phyloP scores from a whole-genome alignment of 2,113 vertebrate species.

The Gobio gobio region DNA sequence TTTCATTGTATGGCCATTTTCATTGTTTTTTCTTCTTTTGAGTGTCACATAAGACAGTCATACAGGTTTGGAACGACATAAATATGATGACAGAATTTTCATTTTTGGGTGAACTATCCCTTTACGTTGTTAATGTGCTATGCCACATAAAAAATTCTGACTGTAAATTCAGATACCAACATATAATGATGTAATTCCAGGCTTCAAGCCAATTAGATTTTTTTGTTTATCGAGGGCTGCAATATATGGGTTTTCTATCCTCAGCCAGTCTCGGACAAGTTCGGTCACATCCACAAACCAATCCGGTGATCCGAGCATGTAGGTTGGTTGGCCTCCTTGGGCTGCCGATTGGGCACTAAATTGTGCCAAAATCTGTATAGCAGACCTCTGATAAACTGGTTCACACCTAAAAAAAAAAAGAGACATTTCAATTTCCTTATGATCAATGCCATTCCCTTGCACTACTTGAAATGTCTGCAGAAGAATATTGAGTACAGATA shows the following conservation, averaged over 20 bases:
- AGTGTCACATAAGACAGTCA: neutral
- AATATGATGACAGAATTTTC: neutral
- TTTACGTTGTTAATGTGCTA: neutral
- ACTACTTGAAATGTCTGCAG: neutral
- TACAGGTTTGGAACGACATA: neutral
- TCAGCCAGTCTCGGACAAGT: constrained; percentile 68
- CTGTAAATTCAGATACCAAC: constrained; percentile 58
- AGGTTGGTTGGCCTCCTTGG: constrained; percentile 58
- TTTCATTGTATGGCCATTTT: neutral
- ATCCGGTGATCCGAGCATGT: constrained; percentile 73
- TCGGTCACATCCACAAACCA: constrained; percentile 78
- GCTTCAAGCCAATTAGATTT: constrained; percentile 68
- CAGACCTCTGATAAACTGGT: constrained; percentile 73
- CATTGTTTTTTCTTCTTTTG: neutral
- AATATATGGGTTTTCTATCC: constrained; percentile 69
- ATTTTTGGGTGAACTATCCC: neutral
- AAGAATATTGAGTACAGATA: neutral
- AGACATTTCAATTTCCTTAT: neutral
- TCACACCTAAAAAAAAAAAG: constrained; percentile 66
- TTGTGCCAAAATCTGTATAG: constrained; percentile 73
- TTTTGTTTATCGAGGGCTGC: constrained; percentile 63
- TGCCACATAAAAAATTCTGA: neutral
- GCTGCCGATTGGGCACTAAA: constrained; percentile 65
- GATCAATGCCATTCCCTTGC: neutral
- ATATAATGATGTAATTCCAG: constrained; percentile 74